Conservation (phyloP, 2,113 vertebrate species). For the Chloropsis cyanopogon region DNA sequence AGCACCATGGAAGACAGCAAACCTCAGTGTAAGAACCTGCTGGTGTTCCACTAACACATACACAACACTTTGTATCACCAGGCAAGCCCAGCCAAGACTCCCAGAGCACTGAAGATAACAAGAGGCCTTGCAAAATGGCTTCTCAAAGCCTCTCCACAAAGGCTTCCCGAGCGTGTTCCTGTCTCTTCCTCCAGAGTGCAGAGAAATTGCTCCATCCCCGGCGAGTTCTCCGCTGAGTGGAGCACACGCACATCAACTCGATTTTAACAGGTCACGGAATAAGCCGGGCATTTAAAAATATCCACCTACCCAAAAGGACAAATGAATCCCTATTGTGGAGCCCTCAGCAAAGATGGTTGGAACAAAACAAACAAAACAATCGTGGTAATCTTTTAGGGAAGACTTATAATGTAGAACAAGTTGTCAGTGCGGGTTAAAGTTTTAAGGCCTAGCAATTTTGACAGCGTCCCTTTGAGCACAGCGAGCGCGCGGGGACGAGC, state of each 20-base stretch:
- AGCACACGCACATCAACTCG: neutral
- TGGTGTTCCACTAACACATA: neutral
- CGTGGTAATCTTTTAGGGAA: slow-evolving; percentile 44
- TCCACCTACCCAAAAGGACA: slow-evolving; percentile 43
- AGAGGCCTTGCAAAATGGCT: neutral
- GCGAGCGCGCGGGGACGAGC: slow-evolving; percentile 40
- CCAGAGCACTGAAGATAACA: neutral
- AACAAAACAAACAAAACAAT: slow-evolving; percentile 53
- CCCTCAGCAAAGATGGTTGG: slow-evolving; percentile 55
- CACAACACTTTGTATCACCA: neutral
- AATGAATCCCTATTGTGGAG: neutral
- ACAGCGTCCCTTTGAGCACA: slow-evolving; percentile 63
- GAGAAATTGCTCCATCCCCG: neutral
- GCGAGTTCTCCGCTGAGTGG: neutral
- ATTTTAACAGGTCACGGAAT: slow-evolving; percentile 38
- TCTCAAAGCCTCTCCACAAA: neutral
- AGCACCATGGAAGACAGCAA: neutral
- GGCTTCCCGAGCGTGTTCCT: neutral
- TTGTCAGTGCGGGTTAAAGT: slow-evolving; percentile 62
- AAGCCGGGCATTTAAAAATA: slow-evolving; percentile 51
- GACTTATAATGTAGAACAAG: slow-evolving; percentile 57
- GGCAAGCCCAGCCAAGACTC: neutral
- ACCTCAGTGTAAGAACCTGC: neutral
- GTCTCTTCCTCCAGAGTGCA: neutral
- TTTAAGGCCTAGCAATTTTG: slow-evolving; percentile 64